These are phyloP conservation scores for Calcarius lapponicus DNA, from an alignment of 2,797 vertebrate species.

Conservation along the genomic window DNA sequence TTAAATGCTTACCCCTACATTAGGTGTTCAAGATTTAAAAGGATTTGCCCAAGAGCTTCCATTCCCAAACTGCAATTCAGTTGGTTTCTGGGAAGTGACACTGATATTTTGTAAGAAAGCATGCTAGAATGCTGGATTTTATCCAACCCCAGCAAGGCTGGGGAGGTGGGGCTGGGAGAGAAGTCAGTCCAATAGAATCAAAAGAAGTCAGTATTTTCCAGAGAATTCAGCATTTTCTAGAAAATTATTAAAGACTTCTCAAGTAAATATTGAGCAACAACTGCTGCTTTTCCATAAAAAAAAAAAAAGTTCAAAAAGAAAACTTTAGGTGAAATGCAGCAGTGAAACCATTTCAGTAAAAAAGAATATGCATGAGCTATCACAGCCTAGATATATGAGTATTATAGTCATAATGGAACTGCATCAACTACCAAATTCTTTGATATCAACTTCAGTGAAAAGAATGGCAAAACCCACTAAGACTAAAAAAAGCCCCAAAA, in stretches of 20 bases:
- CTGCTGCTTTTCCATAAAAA: background rate
- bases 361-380: background rate
- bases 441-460: background rate
- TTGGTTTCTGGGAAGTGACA: background rate
- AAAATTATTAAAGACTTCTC: background rate
- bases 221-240: background rate
- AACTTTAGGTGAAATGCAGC: background rate
- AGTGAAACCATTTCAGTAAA: background rate
- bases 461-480: background rate
- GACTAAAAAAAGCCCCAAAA: background rate
- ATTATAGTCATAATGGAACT: background rate
- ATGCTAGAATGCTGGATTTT: background rate
- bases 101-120: background rate
- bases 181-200: background rate
- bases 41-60: background rate
- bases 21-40: background rate
- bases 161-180: background rate
- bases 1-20: background rate
- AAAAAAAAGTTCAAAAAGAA: background rate
- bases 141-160: background rate
- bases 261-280: background rate
- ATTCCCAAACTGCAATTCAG: background rate
- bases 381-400: conserved; percentile 15
- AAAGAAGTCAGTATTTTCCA: background rate
- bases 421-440: background rate